Conservation (phyloP, 2,797 vertebrate species). For the Trichosurus vulpecula region DNA sequence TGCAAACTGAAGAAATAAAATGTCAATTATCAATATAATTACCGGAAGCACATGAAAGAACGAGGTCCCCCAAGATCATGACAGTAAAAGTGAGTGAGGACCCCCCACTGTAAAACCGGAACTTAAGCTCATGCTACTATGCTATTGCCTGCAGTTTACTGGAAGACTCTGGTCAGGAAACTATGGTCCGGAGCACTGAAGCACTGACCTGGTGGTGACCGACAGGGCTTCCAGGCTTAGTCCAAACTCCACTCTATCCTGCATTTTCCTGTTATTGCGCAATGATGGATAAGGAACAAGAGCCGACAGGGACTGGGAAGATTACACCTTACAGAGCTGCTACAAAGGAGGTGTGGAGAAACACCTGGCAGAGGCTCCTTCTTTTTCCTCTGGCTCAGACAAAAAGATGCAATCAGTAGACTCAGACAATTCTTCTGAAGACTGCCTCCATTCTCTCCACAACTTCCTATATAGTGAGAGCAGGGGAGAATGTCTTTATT, state of each 20-base stretch:
- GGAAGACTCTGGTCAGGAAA: constrained; percentile 40
- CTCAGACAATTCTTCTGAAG: constrained; percentile 49
- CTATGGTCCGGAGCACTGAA: constrained; percentile 27
- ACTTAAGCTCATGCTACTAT: too few species aligned
- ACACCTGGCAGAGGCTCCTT: constrained; percentile 9
- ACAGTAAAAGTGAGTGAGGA: background rate
- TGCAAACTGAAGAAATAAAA: too few species aligned
- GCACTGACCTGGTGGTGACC: constrained; percentile 38
- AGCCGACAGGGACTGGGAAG: constrained; percentile 8
- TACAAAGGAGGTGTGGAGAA: constrained; percentile 20
- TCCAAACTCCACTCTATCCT: constrained; percentile 43
- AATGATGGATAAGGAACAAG: constrained; percentile 27
- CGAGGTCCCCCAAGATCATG: background rate
- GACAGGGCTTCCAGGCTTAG: constrained; percentile 16
- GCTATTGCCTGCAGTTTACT: background rate
- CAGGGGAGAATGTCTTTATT: constrained; percentile 61
- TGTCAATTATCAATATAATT: too few species aligned
- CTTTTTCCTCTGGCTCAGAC: constrained; percentile 5
- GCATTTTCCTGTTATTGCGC: constrained; percentile 55
- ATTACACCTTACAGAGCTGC: constrained; percentile 39
- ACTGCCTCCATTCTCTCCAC: constrained; percentile 39
- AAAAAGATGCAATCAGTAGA: constrained; percentile 52
- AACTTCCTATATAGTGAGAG: constrained; percentile 40
- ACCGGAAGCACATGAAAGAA: background rate
- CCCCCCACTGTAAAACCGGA: background rate